A percentile compares a stretch with the other conserved stretches of the same genome.
Evolutionary conservation across 2,797 vertebrate species (phyloP).

Genomic region (Huso huso): DNA sequence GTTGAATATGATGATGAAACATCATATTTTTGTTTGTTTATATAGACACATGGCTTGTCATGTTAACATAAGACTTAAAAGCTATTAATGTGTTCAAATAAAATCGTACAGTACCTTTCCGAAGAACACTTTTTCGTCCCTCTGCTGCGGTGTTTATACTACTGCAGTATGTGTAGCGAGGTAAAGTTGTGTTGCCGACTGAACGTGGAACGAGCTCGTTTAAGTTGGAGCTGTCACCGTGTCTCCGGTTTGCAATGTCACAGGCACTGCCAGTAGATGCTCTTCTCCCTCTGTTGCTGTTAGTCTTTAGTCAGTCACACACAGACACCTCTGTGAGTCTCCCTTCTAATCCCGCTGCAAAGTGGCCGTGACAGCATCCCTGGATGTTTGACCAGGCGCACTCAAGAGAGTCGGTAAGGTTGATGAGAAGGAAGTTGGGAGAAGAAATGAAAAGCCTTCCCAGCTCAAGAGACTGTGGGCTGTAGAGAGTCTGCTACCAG

Average conservation of each 20-base stretch:
- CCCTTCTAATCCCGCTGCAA: conserved; percentile 23
- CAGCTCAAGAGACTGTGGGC: conserved; percentile 5
- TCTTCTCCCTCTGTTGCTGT: conserved; percentile 11
- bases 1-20: too few species aligned
- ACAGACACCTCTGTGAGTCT: conserved; percentile 12
- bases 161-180: not conserved
- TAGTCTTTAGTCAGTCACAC: conserved; percentile 20
- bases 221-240: conserved; percentile 6
- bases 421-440: conserved; percentile 6
- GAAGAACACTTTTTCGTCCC: conserved; percentile 15
- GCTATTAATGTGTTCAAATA: not conserved
- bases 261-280: conserved; percentile 18
- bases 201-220: conserved; percentile 11
- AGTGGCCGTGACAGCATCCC: conserved; percentile 21
- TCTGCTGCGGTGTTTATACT: conserved; percentile 11
- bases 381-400: conserved; percentile 11
- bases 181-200: conserved; percentile 19
- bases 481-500: not conserved
- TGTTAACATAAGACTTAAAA: conserved; percentile 5
- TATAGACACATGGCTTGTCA: too few species aligned
- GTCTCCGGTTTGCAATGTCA: not conserved
- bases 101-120: conserved; percentile 25
- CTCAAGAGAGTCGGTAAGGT: conserved; percentile 16
- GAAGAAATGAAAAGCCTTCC: conserved; percentile 7
- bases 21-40: too few species aligned